These are phyloP conservation scores for Thyatira batis DNA, from an alignment of 2,888 invertebrate genomes.

Conservation along the genomic window DNA sequence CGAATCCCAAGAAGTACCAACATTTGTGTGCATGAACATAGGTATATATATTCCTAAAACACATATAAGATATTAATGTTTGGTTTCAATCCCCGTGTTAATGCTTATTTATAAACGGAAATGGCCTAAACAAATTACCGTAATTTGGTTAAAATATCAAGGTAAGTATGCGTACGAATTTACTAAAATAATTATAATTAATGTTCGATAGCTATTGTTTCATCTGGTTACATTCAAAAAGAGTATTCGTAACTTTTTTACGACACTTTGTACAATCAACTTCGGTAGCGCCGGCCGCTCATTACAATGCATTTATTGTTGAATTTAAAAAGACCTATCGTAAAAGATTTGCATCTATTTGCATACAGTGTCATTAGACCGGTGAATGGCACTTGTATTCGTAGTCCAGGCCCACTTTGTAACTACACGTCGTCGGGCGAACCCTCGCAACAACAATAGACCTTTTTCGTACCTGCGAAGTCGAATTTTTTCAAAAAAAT, in stretches of 20 bases:
- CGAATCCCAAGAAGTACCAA: too few species aligned
- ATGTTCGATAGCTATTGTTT: neutral
- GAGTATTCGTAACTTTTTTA: constrained; percentile 53
- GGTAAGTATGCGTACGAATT: too few species aligned
- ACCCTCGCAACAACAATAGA: constrained; percentile 46
- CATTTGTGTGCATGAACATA: too few species aligned
- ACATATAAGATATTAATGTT: too few species aligned
- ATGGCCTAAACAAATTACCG: too few species aligned
- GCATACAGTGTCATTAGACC: constrained; percentile 64
- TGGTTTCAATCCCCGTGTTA: too few species aligned
- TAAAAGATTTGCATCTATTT: constrained; percentile 71
- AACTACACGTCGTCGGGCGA: constrained; percentile 24
- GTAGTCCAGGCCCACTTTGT: constrained; percentile 41
- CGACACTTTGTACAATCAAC: constrained; percentile 49
- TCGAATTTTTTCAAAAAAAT: constrained; percentile 54
- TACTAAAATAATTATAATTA: constrained; percentile 1
- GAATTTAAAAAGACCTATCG: constrained; percentile 43
- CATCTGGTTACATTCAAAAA: too few species aligned
- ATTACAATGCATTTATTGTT: constrained; percentile 51
- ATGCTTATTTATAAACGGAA: too few species aligned
- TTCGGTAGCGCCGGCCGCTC: constrained; percentile 57
- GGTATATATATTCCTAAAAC: too few species aligned
- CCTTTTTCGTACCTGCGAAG: constrained; percentile 73
- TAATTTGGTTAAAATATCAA: too few species aligned
- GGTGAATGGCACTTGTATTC: constrained; percentile 59